Evolutionary conservation across 2,888 invertebrate species (phyloP).

Genomic region (Bellardia bayeri): DNA sequence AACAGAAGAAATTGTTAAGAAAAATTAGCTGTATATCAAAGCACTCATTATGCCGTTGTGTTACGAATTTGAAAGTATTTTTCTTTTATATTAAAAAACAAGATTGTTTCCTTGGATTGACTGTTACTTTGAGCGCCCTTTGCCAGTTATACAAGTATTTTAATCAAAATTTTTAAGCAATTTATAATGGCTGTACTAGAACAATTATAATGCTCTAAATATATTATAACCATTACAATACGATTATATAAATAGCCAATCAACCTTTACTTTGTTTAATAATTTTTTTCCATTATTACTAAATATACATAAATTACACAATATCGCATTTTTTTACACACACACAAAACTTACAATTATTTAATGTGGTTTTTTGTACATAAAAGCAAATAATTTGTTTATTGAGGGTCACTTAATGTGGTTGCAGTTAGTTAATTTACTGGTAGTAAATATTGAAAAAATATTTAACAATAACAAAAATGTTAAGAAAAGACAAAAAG

Average conservation of each 20-base stretch:
- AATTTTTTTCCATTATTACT: constrained; percentile 23
- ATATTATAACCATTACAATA: not conserved
- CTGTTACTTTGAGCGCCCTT: too few species aligned
- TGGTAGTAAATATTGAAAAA: constrained; percentile 37
- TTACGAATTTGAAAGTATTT: too few species aligned
- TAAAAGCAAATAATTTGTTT: constrained; percentile 56
- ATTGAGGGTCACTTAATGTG: constrained; percentile 52
- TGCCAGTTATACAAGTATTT: too few species aligned
- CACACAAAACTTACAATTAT: constrained; percentile 22
- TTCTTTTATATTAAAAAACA: too few species aligned
- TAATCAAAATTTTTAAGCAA: too few species aligned
- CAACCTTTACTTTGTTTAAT: not conserved
- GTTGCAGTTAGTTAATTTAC: constrained; percentile 41
- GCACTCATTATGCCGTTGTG: too few species aligned
- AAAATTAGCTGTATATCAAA: too few species aligned
- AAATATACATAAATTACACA: constrained; percentile 41
- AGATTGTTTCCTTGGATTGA: too few species aligned
- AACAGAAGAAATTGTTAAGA: too few species aligned
- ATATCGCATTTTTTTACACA: constrained; percentile 8
- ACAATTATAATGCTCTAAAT: not conserved
- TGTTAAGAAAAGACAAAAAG: too few species aligned
- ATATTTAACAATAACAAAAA: constrained; percentile 12
- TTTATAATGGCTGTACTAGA: too few species aligned
- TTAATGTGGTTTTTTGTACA: constrained; percentile 40
- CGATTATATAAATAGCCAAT: not conserved